Evolutionary conservation across 1,140 invertebrate species (phyloP).

Genomic region (Zophobas atratus): DNA sequence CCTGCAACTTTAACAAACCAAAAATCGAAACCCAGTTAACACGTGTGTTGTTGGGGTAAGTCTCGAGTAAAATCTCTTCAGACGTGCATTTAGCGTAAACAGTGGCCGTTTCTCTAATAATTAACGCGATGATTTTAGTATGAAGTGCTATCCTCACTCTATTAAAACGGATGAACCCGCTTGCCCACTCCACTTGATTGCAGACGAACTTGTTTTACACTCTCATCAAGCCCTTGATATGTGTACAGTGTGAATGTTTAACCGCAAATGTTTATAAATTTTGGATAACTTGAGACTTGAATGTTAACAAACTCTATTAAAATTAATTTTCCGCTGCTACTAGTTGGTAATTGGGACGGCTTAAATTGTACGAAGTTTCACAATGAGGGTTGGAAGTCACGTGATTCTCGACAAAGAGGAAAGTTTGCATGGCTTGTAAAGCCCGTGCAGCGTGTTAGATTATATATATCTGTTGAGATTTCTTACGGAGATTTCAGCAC

Average conservation of each 20-base stretch:
- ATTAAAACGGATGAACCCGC: constrained; percentile 34
- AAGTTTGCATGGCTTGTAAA: neutral
- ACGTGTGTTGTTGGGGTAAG: too few species aligned
- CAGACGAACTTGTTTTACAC: constrained; percentile 15
- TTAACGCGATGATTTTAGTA: constrained; percentile 27
- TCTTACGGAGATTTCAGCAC: too few species aligned
- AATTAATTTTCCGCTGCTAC: constrained; percentile 27
- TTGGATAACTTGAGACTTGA: constrained; percentile 29
- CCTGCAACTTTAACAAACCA: too few species aligned
- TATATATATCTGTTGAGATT: too few species aligned
- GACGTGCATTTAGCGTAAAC: constrained; percentile 17
- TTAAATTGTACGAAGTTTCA: constrained; percentile 12
- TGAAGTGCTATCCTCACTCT: constrained; percentile 21
- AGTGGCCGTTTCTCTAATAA: constrained; percentile 28
- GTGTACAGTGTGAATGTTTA: constrained; percentile 26
- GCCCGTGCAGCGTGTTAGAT: too few species aligned
- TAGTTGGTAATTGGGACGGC: constrained; percentile 27
- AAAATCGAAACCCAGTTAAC: too few species aligned
- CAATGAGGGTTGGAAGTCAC: neutral
- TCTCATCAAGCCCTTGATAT: constrained; percentile 25
- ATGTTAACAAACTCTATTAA: constrained; percentile 27
- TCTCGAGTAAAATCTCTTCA: constrained; percentile 5
- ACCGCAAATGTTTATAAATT: constrained; percentile 37
- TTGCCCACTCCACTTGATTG: constrained; percentile 32
- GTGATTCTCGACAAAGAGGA: constrained; percentile 2